Conservation (phyloP, 2,797 vertebrate genomes). For the Sebastes steindachneri region DNA sequence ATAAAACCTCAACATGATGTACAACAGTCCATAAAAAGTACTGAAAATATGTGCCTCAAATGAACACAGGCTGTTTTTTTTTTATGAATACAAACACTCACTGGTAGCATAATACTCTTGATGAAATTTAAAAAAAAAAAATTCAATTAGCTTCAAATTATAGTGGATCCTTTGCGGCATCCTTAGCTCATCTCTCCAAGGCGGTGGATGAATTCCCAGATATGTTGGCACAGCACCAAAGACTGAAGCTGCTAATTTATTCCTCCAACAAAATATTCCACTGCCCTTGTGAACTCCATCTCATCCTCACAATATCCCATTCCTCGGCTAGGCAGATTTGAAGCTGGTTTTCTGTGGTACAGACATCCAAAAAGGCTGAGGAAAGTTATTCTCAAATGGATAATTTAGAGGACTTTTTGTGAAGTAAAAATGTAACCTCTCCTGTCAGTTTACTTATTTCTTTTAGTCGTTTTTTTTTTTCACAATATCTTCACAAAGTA, state of each 20-base stretch:
- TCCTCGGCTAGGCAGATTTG: neutral
- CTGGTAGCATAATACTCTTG: neutral
- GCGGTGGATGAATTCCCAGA: constrained; percentile 34
- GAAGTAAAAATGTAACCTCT: neutral
- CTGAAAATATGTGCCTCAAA: neutral
- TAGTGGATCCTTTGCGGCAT: neutral
- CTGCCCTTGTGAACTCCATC: constrained; percentile 48
- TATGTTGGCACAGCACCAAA: constrained; percentile 26
- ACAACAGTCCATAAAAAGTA: neutral
- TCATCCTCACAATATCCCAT: constrained; percentile 32
- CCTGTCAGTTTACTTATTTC: neutral
- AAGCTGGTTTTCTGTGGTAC: constrained; percentile 12
- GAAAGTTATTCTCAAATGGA: constrained; percentile 1
- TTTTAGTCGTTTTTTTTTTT: neutral
- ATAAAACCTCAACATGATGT: neutral
- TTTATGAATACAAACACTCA: neutral
- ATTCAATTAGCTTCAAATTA: constrained; percentile 18
- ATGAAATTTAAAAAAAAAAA: neutral
- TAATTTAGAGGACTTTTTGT: constrained; percentile 2
- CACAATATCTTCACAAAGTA: neutral
- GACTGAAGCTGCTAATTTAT: constrained; percentile 49
- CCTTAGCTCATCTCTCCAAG: constrained; percentile 11
- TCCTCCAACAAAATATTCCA: constrained; percentile 37
- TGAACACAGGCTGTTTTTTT: neutral
- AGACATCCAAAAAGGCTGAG: constrained; percentile 18